Conservation (phyloP, 92 coral and sea anemone genomes). For the Epizoanthus scotinus region DNA sequence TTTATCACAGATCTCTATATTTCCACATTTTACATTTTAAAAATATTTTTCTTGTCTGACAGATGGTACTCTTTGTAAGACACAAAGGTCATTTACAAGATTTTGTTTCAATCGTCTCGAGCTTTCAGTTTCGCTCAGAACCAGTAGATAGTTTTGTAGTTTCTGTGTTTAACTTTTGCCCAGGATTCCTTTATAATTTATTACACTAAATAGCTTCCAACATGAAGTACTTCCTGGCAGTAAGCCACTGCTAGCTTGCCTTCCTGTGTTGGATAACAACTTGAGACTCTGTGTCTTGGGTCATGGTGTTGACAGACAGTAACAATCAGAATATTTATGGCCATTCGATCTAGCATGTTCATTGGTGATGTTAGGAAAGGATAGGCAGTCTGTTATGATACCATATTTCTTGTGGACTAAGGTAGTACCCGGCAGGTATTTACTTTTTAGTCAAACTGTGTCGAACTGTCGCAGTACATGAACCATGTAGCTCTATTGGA, state of each 20-base stretch:
- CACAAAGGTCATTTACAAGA: too few species aligned
- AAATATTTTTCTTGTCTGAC: too few species aligned
- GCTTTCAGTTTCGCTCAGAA: too few species aligned
- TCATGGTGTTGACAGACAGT: neutral
- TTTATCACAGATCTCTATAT: too few species aligned
- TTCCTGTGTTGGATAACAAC: neutral
- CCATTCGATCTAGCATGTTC: too few species aligned
- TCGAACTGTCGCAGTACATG: neutral
- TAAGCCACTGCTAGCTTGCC: neutral
- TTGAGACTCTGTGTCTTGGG: neutral
- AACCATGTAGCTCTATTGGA: neutral
- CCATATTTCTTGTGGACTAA: too few species aligned
- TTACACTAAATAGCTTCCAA: neutral
- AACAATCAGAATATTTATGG: too few species aligned
- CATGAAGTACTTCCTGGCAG: constrained; percentile 14
- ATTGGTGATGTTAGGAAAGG: too few species aligned
- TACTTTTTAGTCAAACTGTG: neutral
- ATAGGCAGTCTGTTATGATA: too few species aligned
- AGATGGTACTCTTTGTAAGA: too few species aligned
- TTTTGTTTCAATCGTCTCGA: neutral
- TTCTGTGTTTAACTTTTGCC: neutral
- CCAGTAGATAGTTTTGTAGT: neutral
- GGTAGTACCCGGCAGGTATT: neutral
- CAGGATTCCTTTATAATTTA: neutral
- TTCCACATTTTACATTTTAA: too few species aligned